Evolutionary conservation across 2,113 vertebrate species (phyloP).

Genomic region (Chlamydotis undulata): DNA sequence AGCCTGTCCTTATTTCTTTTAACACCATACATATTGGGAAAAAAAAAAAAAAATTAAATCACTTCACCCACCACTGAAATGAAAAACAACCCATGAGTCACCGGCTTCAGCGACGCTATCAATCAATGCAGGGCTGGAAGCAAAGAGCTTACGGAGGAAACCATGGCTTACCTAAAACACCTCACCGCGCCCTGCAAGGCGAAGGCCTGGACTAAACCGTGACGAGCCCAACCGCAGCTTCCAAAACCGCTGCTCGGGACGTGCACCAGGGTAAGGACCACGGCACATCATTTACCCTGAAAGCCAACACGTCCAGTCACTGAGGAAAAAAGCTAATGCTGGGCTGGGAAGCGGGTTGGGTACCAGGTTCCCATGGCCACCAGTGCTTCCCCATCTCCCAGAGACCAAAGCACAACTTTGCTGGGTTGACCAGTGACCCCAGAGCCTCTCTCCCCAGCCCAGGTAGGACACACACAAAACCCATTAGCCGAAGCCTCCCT

Average conservation of each 20-base stretch:
- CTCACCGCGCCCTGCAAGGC: not conserved
- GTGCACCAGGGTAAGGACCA: not conserved
- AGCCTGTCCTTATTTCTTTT: slow-evolving; percentile 57
- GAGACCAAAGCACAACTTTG: rapidly evolving
- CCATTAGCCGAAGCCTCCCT: not conserved
- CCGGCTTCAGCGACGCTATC: slow-evolving; percentile 14
- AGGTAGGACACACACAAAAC: rapidly evolving
- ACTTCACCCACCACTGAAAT: slow-evolving; percentile 47
- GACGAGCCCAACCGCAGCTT: not conserved
- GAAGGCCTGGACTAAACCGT: not conserved
- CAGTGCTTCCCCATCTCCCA: not conserved
- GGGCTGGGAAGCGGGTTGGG: not conserved
- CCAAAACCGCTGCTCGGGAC: not conserved
- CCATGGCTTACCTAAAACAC: slow-evolving; percentile 17
- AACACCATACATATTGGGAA: slow-evolving; percentile 2
- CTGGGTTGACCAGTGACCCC: not conserved
- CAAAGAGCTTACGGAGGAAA: not conserved
- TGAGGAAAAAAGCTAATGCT: not conserved
- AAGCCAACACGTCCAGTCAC: not conserved
- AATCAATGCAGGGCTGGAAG: slow-evolving; percentile 35
- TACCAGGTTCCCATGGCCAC: rapidly evolving
- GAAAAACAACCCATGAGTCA: slow-evolving; percentile 63
- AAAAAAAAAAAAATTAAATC: not conserved
- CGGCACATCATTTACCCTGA: rapidly evolving
- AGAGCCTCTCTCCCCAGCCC: not conserved